Evolutionary conservation across 2,888 invertebrate genomes (phyloP).

Genomic region (Tolmerus cingulatus): DNA sequence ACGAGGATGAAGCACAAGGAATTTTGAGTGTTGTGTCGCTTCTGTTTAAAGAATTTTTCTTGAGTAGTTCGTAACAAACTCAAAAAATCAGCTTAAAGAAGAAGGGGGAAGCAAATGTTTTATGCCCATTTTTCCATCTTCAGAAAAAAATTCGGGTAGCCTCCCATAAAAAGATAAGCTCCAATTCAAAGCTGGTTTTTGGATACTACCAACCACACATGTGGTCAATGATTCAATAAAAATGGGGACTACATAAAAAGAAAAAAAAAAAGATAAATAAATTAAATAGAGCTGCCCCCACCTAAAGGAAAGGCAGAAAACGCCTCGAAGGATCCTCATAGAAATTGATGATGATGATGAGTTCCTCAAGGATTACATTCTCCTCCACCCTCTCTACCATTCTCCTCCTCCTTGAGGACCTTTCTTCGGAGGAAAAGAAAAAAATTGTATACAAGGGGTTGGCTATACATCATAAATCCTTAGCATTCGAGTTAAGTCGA

Average conservation of each 20-base stretch:
- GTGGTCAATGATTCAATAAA: not conserved
- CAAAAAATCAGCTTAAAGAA: not conserved
- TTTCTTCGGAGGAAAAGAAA: too few species aligned
- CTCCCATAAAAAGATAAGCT: not conserved
- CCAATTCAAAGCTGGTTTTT: not conserved
- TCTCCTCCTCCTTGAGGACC: not conserved
- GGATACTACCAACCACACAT: not conserved
- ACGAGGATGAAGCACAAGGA: too few species aligned
- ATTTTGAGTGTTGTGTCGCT: not conserved
- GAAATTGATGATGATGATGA: not conserved
- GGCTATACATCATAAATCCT: not conserved
- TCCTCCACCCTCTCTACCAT: rapidly evolving
- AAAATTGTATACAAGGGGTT: not conserved
- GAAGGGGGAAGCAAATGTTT: not conserved
- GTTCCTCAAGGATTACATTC: not conserved
- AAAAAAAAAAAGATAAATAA: not conserved
- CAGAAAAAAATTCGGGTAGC: not conserved
- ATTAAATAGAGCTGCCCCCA: not conserved
- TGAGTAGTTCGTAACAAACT: not conserved
- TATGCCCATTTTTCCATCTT: not conserved
- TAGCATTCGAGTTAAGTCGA: too few species aligned
- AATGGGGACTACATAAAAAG: not conserved
- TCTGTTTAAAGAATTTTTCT: not conserved
- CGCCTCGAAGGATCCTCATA: not conserved
- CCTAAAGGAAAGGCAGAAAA: not conserved